Evolutionary conservation across 2,888 invertebrate species (phyloP).

Genomic region (Eristalis pertinax): DNA sequence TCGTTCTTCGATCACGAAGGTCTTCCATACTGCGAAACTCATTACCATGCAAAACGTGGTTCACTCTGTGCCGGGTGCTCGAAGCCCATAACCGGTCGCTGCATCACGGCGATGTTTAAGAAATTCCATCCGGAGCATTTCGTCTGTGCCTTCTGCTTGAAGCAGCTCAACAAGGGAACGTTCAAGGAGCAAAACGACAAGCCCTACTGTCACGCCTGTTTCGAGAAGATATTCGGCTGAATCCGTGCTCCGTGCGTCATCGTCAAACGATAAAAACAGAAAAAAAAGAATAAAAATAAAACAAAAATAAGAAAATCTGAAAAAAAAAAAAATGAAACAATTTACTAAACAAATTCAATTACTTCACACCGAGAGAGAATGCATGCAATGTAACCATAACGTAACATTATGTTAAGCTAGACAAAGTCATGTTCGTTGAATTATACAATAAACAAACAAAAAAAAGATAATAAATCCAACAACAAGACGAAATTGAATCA

Average conservation of each 20-base stretch:
- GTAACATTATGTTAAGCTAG: slow-evolving; percentile 20
- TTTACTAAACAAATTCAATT: slow-evolving; percentile 21
- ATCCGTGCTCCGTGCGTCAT: background rate
- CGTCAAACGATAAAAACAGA: slow-evolving; percentile 23
- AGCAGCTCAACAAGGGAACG: slow-evolving; percentile 98
- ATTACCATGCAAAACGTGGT: slow-evolving; percentile 98
- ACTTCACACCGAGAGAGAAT: slow-evolving; percentile 9
- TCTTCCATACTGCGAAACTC: slow-evolving; percentile 98
- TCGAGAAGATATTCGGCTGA: slow-evolving; percentile 97
- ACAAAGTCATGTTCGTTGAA: slow-evolving; percentile 30
- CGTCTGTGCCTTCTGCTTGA: slow-evolving; percentile 99
- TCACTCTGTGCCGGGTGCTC: slow-evolving; percentile 99
- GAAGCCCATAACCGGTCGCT: slow-evolving; percentile 97
- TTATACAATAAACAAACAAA: slow-evolving; percentile 18
- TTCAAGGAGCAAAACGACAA: slow-evolving; percentile 99
- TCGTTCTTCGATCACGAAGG: slow-evolving; percentile 99
- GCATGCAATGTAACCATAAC: slow-evolving; percentile 39
- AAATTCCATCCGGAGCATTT: slow-evolving; percentile 99
- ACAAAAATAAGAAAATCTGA: slow-evolving; percentile 6
- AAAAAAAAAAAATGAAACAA: slow-evolving; percentile 2
- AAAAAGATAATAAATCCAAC: slow-evolving; percentile 1
- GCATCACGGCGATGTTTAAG: slow-evolving; percentile 99
- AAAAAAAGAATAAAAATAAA: slow-evolving; percentile 16
- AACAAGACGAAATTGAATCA: slow-evolving; percentile 14
- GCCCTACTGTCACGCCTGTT: slow-evolving; percentile 99